phyloP scores from a whole-genome alignment of 2,888 invertebrate species.

The Ferrisia virgata region DNA sequence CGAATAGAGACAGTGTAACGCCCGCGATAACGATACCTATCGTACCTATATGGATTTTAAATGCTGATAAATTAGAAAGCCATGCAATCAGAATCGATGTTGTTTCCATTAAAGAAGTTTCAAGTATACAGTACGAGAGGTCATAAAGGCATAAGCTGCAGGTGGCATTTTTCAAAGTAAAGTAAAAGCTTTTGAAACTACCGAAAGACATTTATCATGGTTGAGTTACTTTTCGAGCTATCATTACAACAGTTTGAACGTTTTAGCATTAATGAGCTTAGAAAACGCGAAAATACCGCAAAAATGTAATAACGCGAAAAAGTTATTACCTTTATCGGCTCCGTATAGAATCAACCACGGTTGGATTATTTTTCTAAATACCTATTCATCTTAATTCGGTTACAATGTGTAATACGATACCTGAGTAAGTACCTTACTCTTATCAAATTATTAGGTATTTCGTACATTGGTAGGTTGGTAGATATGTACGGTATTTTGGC shows the following conservation, averaged over 20 bases:
- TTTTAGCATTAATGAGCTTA: slow-evolving; percentile 5
- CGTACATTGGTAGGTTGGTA: too few species aligned
- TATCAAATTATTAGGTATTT: too few species aligned
- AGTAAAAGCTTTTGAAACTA: slow-evolving; percentile 3
- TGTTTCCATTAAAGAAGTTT: neutral
- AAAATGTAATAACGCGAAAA: neutral
- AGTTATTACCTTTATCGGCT: neutral
- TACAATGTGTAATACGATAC: too few species aligned
- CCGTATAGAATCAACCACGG: neutral
- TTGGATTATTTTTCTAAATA: neutral
- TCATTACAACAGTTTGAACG: slow-evolving; percentile 4
- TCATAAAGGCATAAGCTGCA: slow-evolving; percentile 5
- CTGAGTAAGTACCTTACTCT: too few species aligned
- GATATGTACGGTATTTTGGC: too few species aligned
- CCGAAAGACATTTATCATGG: slow-evolving; percentile 5
- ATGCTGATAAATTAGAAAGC: slow-evolving; percentile 9
- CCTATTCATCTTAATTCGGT: neutral
- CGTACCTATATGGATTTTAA: neutral
- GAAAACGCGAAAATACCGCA: neutral
- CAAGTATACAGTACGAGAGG: neutral
- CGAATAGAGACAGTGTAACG: neutral
- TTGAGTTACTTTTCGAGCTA: neutral
- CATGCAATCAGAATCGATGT: neutral
- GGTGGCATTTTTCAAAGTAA: neutral
- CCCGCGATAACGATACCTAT: neutral